Evolutionary conservation across 1,140 invertebrate genomes (phyloP).

Genomic region (honey bee (Apis mellifera)): Amel_HAv3.1 CM009933.2:2913001-2913500

Average conservation of each 20-base stretch:
- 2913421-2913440: slow-evolving; percentile 18
- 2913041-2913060: slow-evolving; percentile 30
- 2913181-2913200: neutral
- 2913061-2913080: slow-evolving; percentile 57
- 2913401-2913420: slow-evolving; percentile 51
- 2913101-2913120: slow-evolving; percentile 42
- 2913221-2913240: neutral
- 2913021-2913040: neutral
- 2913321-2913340: neutral
- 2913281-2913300: no score
- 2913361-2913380: slow-evolving; percentile 30
- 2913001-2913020: no score
- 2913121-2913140: slow-evolving; percentile 23
- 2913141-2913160: slow-evolving; percentile 10
- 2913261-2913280: no score
- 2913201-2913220: neutral
- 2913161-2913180: slow-evolving; percentile 3
- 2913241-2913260: neutral
- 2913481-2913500: neutral
- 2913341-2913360: neutral
- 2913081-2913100: slow-evolving; percentile 60
- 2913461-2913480: no score
- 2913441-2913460: neutral
- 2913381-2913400: slow-evolving; percentile 46
- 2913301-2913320: neutral